These are phyloP conservation scores for Vombatus ursinus DNA, from an alignment of 2,113 vertebrate species.

Conservation along the genomic window DNA sequence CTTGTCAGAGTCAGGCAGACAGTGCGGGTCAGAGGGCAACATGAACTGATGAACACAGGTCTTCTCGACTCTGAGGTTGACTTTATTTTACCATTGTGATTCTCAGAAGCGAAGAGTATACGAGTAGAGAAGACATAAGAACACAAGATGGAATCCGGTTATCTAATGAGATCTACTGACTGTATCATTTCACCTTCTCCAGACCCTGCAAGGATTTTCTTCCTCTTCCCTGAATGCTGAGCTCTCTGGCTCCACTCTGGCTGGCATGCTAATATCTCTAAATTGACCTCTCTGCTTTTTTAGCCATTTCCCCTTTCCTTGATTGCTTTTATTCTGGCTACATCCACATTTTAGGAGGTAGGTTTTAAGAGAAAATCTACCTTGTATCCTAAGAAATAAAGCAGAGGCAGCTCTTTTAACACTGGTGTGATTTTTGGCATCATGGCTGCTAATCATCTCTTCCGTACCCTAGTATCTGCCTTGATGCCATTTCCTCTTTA, in stretches of 20 bases:
- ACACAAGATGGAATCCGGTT: too few species aligned
- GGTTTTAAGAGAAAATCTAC: neutral
- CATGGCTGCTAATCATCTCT: neutral
- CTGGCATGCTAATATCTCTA: neutral
- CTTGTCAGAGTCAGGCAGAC: too few species aligned
- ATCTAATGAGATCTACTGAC: too few species aligned
- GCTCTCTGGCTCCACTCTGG: neutral
- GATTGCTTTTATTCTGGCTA: constrained; percentile 41
- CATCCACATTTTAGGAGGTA: constrained; percentile 18
- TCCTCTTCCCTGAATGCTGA: constrained; percentile 52
- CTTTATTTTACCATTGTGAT: too few species aligned
- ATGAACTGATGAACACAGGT: too few species aligned
- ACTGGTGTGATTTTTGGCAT: neutral
- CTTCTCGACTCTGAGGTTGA: too few species aligned
- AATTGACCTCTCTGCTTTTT: constrained; percentile 10
- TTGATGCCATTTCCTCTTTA: neutral
- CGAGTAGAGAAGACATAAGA: too few species aligned
- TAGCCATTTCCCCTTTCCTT: constrained; percentile 18
- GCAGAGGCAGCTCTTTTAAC: neutral
- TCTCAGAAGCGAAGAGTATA: too few species aligned
- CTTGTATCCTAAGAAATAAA: constrained; percentile 21
- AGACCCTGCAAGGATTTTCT: neutral
- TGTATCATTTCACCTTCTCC: too few species aligned
- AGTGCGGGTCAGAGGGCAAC: too few species aligned
- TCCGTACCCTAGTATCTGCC: too few species aligned